Evolutionary conservation across 2,113 vertebrate genomes (phyloP).

Genomic region (Bufo bufo): DNA sequence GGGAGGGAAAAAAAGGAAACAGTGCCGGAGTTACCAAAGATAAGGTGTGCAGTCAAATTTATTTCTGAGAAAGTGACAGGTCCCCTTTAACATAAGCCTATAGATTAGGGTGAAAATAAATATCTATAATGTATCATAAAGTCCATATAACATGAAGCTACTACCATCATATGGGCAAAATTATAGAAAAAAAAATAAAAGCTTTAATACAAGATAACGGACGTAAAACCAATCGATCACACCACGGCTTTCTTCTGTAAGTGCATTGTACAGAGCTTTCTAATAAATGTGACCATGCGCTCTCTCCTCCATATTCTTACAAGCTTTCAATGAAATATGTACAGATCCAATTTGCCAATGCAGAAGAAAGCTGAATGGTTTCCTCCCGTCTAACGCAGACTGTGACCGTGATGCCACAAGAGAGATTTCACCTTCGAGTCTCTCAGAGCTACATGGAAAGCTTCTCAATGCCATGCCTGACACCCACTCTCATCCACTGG

Average conservation of each 20-base stretch:
- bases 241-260: background rate
- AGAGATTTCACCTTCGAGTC: background rate
- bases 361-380: background rate
- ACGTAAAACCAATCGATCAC: background rate
- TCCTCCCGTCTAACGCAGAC: background rate
- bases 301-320: background rate
- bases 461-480: slow-evolving; percentile 10
- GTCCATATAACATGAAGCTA: too few relatives aligned
- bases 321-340: background rate
- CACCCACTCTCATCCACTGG: slow-evolving; percentile 28
- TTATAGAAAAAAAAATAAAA: background rate
- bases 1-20: too few relatives aligned
- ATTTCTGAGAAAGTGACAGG: too few relatives aligned
- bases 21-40: too few relatives aligned
- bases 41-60: too few relatives aligned
- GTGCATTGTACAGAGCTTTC: slow-evolving; percentile 67
- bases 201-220: background rate
- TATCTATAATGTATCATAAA: too few relatives aligned
- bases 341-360: background rate
- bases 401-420: background rate
- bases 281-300: background rate
- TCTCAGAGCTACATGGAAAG: background rate
- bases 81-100: too few relatives aligned
- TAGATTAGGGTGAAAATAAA: too few relatives aligned
- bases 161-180: too few relatives aligned